These are phyloP conservation scores for Bombyx mandarina DNA, from an alignment of 1,140 invertebrate genomes.

Conservation along the genomic window DNA sequence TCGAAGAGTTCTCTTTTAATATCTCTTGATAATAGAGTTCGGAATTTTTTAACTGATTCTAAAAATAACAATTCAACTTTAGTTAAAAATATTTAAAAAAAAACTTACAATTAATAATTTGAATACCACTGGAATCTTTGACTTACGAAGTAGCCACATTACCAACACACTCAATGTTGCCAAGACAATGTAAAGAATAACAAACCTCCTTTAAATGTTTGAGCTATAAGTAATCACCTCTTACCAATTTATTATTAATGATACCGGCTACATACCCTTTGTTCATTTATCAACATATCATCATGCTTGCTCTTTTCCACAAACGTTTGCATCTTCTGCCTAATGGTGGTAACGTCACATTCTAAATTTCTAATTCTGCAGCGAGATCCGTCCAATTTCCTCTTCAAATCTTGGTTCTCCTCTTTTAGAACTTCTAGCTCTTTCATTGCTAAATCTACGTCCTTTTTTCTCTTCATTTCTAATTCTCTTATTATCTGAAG, in stretches of 20 bases:
- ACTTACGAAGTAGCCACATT: too few species aligned
- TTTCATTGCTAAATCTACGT: constrained; percentile 65
- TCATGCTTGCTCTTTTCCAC: constrained; percentile 73
- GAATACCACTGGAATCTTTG: too few species aligned
- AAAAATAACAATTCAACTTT: constrained; percentile 7
- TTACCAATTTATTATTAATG: too few species aligned
- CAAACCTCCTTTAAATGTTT: too few species aligned
- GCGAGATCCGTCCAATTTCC: constrained; percentile 71
- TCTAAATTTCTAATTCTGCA: constrained; percentile 73
- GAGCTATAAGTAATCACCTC: too few species aligned
- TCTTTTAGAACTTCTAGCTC: constrained; percentile 62
- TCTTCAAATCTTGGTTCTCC: constrained; percentile 69
- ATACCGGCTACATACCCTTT: constrained; percentile 51
- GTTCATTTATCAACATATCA: constrained; percentile 70
- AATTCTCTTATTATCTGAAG: constrained; percentile 66
- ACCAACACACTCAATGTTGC: too few species aligned
- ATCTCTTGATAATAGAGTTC: constrained; percentile 61
- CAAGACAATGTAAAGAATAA: too few species aligned
- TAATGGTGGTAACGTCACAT: constrained; percentile 61
- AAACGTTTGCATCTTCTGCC: constrained; percentile 67
- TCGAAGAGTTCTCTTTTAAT: constrained; percentile 49
- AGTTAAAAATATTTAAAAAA: background rate
- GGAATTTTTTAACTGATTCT: constrained; percentile 58
- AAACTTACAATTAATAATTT: background rate
- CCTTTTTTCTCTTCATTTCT: constrained; percentile 71